These are phyloP conservation scores for Aporrectodea caliginosa DNA, from an alignment of 1,140 invertebrate genomes.

Conservation along the genomic window DNA sequence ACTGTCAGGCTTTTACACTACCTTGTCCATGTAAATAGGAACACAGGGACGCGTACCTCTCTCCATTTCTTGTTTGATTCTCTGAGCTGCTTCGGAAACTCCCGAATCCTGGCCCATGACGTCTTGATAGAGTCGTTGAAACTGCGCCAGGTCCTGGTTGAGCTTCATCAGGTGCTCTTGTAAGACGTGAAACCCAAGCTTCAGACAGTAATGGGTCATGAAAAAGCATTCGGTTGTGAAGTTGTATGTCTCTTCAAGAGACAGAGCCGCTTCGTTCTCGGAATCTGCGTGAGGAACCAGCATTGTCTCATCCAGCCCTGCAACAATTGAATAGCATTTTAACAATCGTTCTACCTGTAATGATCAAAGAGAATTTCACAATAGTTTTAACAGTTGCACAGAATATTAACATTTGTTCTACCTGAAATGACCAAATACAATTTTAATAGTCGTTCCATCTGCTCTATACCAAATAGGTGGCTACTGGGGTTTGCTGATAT, in stretches of 20 bases:
- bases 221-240: constrained; percentile 90
- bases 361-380: no score
- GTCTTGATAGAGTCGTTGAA: constrained; percentile 70
- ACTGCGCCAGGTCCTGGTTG: constrained; percentile 69
- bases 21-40: no score
- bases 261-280: constrained; percentile 44
- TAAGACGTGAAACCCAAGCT: constrained; percentile 75
- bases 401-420: no score
- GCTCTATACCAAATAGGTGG: no score
- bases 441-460: no score
- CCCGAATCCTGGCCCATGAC: constrained; percentile 39
- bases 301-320: not conserved
- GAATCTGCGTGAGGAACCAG: not conserved
- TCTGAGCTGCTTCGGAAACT: constrained; percentile 58
- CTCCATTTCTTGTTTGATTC: constrained; percentile 64
- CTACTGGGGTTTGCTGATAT: no score
- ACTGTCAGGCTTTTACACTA: no score
- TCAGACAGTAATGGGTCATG: constrained; percentile 77
- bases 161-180: constrained; percentile 69
- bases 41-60: no score
- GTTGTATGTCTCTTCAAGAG: constrained; percentile 58
- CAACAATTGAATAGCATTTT: no score
- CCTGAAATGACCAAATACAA: no score
- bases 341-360: no score
- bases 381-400: no score